These are phyloP conservation scores for Pristiophorus japonicus DNA, from an alignment of 2,113 vertebrate species.

Conservation along the genomic window DNA sequence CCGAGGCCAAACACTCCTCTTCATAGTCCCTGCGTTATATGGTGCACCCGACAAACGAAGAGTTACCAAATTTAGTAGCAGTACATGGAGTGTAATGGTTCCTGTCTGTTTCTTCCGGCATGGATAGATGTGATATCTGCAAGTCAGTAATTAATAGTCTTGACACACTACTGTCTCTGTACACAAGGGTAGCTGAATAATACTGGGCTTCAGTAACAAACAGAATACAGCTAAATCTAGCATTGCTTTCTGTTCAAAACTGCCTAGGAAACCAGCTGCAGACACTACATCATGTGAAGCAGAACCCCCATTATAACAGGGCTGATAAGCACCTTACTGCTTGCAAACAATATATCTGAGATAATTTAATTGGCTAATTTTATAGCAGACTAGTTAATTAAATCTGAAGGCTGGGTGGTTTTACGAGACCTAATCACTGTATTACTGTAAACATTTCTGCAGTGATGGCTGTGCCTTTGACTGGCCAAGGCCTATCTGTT, in stretches of 20 bases:
- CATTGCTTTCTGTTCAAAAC: not conserved
- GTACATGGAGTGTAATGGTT: not conserved
- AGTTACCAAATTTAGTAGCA: not conserved
- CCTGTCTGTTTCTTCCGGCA: not conserved
- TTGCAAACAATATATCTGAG: conserved; percentile 31
- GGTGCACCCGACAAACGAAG: not conserved
- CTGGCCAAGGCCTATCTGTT: not conserved
- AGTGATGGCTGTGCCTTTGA: not conserved
- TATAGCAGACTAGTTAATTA: conserved; percentile 30
- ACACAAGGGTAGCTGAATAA: conserved; percentile 16
- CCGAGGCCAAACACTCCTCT: not conserved
- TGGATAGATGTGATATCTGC: conserved; percentile 20
- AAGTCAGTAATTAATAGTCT: conserved; percentile 18
- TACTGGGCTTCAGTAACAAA: not conserved
- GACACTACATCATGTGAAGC: conserved; percentile 18
- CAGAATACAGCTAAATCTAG: not conserved
- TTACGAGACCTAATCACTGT: conserved; percentile 9
- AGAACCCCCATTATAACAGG: conserved; percentile 23
- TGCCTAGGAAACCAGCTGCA: conserved; percentile 1
- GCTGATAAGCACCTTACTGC: not conserved
- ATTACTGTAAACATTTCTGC: conserved; percentile 21
- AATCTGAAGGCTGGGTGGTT: conserved; percentile 24
- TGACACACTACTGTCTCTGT: conserved; percentile 10
- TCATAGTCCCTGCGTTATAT: not conserved
- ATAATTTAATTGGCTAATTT: conserved; percentile 33